A percentile compares a stretch with the other conserved stretches of the same genome.
These are phyloP conservation scores for Lamellibrachia satsuma DNA, from an alignment of 2,888 invertebrate genomes.

Conservation along the genomic window DNA sequence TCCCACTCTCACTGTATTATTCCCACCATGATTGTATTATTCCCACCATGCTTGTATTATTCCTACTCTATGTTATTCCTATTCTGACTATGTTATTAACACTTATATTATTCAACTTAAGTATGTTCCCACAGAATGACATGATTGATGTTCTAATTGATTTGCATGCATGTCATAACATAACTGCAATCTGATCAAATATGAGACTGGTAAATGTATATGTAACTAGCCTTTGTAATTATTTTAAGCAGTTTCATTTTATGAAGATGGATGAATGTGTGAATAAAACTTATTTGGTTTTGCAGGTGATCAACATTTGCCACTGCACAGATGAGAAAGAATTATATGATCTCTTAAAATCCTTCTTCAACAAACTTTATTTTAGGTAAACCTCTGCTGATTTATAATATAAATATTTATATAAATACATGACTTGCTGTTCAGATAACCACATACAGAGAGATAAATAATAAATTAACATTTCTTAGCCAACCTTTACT, in stretches of 20 bases:
- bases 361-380: slow-evolving; percentile 87
- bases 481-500: too few relatives aligned
- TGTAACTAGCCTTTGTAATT: too few relatives aligned
- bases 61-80: not conserved
- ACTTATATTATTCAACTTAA: not conserved
- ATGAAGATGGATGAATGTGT: not conserved
- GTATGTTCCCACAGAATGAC: not conserved
- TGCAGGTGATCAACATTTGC: slow-evolving; percentile 54
- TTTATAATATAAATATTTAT: not conserved
- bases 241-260: not conserved
- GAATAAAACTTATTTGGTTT: slow-evolving; percentile 23
- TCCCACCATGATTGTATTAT: not conserved
- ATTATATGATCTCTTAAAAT: slow-evolving; percentile 84
- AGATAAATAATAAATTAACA: too few relatives aligned
- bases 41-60: not conserved
- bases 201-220: too few relatives aligned
- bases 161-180: too few relatives aligned
- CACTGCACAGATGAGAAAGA: slow-evolving; percentile 66
- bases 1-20: not conserved
- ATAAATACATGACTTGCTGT: too few relatives aligned
- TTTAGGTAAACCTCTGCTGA: slow-evolving; percentile 75
- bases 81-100: not conserved
- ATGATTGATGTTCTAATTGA: not conserved
- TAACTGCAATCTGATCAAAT: too few relatives aligned
- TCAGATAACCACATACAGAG: too few relatives aligned